Evolutionary conservation across 1,140 invertebrate species (phyloP).

Genomic region (Microvelia longipes): DNA sequence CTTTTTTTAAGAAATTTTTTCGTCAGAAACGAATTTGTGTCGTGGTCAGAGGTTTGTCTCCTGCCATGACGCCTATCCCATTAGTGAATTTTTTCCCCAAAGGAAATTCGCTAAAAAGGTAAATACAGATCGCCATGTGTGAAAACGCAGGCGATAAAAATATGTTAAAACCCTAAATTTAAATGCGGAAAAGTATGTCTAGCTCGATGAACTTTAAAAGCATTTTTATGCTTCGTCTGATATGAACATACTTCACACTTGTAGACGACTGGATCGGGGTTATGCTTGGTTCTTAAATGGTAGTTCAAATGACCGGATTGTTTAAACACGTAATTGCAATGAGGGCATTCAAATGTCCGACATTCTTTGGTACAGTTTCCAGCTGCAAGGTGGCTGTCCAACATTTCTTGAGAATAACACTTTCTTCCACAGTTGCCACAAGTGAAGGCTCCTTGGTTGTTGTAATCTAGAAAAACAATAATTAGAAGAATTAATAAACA

Average conservation of each 20-base stretch:
- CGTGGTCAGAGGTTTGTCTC: too few species aligned
- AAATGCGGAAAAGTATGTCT: too few species aligned
- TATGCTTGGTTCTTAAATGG: background rate
- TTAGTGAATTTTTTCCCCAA: too few species aligned
- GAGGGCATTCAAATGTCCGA: conserved; percentile 31
- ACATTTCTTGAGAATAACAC: background rate
- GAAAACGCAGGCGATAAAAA: too few species aligned
- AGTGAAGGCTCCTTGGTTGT: background rate
- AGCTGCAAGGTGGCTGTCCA: background rate
- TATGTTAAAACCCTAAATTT: too few species aligned
- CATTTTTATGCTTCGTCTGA: background rate
- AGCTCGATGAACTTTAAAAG: background rate
- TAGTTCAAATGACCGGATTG: background rate
- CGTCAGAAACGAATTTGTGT: too few species aligned
- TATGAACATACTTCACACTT: background rate
- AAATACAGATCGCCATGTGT: too few species aligned
- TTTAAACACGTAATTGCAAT: background rate
- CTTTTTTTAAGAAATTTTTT: too few species aligned
- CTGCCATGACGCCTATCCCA: too few species aligned
- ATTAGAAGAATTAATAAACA: too few species aligned
- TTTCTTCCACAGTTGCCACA: background rate
- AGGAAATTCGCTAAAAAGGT: too few species aligned
- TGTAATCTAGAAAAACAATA: too few species aligned
- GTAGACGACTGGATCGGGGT: background rate
- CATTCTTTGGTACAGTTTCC: conserved; percentile 34